Percentiles rank a stretch among this genome's conserved stretches.
Evolutionary conservation across 2,888 invertebrate genomes (phyloP).

Genomic region (Brenthis daphne): DNA sequence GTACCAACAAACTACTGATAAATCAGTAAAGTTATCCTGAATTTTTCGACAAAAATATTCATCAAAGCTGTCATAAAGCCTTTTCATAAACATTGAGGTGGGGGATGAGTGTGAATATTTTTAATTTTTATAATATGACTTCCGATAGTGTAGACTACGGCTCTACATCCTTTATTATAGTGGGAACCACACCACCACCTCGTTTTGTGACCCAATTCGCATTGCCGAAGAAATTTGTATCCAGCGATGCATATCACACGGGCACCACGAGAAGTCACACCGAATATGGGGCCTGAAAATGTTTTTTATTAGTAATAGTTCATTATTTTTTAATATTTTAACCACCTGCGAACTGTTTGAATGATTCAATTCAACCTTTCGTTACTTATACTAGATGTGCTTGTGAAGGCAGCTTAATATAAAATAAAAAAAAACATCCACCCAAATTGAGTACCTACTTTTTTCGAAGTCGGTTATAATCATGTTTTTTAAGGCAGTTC

Average conservation of each 20-base stretch:
- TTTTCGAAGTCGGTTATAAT: no score
- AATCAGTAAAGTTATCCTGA: not conserved
- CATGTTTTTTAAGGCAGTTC: no score
- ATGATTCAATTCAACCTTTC: no score
- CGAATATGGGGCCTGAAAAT: conserved; percentile 41
- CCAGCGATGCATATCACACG: conserved; percentile 44
- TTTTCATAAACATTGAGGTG: conserved; percentile 25
- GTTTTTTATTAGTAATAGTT: not conserved
- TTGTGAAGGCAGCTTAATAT: no score
- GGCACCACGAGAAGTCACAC: conserved; percentile 44
- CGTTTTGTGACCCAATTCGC: conserved; percentile 45
- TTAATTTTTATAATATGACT: conserved; percentile 42
- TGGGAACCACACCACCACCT: conserved; percentile 54
- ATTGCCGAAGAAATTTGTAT: conserved; percentile 48
- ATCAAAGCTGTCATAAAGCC: not conserved
- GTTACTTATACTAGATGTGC: no score
- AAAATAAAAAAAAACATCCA: no score
- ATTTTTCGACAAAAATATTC: not conserved
- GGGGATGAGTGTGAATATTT: conserved; percentile 46
- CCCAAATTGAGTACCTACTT: no score
- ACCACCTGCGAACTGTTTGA: no score
- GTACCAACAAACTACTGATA: conserved; percentile 6
- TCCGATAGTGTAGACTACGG: conserved; percentile 46
- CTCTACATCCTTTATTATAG: conserved; percentile 49
- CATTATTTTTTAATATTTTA: not conserved